Evolutionary conservation across 2,888 invertebrate species (phyloP).

Genomic region (Odontothrips loti): DNA sequence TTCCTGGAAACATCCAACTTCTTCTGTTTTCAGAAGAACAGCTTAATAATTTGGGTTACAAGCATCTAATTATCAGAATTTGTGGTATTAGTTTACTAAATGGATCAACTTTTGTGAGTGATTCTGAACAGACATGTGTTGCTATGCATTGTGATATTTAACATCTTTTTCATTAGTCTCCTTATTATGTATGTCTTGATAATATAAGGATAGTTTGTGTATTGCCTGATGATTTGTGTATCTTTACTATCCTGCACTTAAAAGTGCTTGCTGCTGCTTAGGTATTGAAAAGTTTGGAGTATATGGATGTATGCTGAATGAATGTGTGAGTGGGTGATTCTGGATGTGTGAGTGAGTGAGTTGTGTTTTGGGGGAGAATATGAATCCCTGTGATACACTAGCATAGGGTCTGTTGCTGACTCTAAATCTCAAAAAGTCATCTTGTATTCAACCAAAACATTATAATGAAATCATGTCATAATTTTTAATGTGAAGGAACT

Average conservation of each 20-base stretch:
- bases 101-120: not conserved
- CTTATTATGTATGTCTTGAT: not conserved
- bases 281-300: not conserved
- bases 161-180: slow-evolving; percentile 11
- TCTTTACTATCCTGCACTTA: not conserved
- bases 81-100: not conserved
- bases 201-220: not conserved
- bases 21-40: not conserved
- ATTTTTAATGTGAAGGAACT: not conserved
- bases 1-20: not conserved
- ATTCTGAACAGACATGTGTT: not conserved
- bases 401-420: slow-evolving; percentile 2
- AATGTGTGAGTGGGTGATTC: not conserved
- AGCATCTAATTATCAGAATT: not conserved
- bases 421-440: not conserved
- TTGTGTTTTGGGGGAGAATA: not conserved
- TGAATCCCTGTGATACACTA: slow-evolving; percentile 12
- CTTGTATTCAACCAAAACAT: slow-evolving; percentile 17
- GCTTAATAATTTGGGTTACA: not conserved
- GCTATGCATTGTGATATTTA: slow-evolving; percentile 23
- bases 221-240: not conserved
- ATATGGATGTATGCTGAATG: not conserved
- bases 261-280: not conserved
- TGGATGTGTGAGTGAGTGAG: not conserved
- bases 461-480: not conserved